phyloP scores from a whole-genome alignment of 1,140 invertebrate species.

The Aphaenogaster floridana region DNA sequence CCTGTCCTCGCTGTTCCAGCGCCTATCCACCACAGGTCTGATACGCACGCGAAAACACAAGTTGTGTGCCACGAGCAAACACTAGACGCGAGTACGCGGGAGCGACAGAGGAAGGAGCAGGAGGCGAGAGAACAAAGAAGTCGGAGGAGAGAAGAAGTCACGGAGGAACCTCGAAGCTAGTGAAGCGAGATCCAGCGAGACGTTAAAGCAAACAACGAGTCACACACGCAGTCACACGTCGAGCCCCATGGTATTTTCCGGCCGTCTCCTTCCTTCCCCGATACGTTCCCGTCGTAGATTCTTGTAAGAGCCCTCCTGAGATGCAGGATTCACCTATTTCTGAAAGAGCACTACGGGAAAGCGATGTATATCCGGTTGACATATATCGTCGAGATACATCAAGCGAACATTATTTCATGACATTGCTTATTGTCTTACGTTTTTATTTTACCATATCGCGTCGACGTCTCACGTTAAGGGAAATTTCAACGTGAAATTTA shows the following conservation, averaged over 20 bases:
- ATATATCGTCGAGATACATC: constrained; percentile 12
- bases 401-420: background rate
- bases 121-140: constrained; percentile 44
- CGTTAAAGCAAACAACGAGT: constrained; percentile 83
- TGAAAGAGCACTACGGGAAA: background rate
- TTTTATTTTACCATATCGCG: background rate
- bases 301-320: constrained; percentile 14
- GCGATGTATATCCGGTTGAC: constrained; percentile 37
- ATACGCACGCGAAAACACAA: constrained; percentile 80
- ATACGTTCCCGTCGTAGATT: background rate
- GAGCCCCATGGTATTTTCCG: constrained; percentile 35
- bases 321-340: constrained; percentile 26
- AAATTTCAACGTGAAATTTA: constrained; percentile 3
- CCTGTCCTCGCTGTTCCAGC: constrained; percentile 29
- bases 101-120: constrained; percentile 29
- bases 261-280: background rate
- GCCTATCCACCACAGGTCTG: constrained; percentile 68
- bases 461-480: background rate
- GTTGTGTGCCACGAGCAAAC: constrained; percentile 82
- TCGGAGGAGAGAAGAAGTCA: constrained; percentile 61
- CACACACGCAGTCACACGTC: constrained; percentile 78
- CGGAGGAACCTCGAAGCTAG: constrained; percentile 59
- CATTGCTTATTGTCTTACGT: constrained; percentile 18
- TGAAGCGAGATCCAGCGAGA: constrained; percentile 77
- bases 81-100: constrained; percentile 67